These are phyloP conservation scores for Branchinecta sandiegonensis DNA, from an alignment of 2,888 invertebrate genomes.

Conservation along the genomic window DNA sequence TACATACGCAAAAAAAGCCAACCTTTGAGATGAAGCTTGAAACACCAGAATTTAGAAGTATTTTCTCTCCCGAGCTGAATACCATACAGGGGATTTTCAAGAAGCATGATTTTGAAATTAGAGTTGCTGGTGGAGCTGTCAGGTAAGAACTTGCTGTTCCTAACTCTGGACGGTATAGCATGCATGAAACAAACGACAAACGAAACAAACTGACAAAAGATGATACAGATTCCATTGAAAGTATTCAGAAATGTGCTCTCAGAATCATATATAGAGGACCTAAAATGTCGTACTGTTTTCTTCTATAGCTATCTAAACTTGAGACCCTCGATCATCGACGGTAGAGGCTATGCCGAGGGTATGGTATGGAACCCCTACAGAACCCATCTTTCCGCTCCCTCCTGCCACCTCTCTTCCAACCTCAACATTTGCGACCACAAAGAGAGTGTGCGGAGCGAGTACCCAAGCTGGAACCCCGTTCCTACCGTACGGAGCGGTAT, in stretches of 20 bases:
- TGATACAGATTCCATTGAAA: no score
- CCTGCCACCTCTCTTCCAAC: no score
- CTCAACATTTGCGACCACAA: no score
- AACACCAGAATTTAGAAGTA: conserved; percentile 53
- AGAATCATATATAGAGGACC: neutral
- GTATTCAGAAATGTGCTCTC: no score
- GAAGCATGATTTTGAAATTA: conserved; percentile 63
- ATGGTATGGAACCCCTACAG: no score
- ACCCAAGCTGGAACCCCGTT: no score
- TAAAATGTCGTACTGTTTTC: neutral
- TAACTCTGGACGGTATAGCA: neutral
- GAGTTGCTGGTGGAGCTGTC: conserved; percentile 95
- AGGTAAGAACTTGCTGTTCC: conserved; percentile 40
- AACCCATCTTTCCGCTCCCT: no score
- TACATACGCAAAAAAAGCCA: conserved; percentile 34
- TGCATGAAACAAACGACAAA: no score
- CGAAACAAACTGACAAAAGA: no score
- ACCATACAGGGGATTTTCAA: conserved; percentile 57
- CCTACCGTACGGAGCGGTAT: no score
- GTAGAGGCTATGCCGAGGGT: no score
- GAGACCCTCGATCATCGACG: neutral
- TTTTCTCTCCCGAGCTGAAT: conserved; percentile 68
- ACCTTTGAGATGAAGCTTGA: conserved; percentile 57
- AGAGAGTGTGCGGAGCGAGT: no score
- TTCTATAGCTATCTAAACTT: neutral